Evolutionary conservation across 2,113 vertebrate genomes (phyloP).

Genomic region (Callaeas wilsoni): DNA sequence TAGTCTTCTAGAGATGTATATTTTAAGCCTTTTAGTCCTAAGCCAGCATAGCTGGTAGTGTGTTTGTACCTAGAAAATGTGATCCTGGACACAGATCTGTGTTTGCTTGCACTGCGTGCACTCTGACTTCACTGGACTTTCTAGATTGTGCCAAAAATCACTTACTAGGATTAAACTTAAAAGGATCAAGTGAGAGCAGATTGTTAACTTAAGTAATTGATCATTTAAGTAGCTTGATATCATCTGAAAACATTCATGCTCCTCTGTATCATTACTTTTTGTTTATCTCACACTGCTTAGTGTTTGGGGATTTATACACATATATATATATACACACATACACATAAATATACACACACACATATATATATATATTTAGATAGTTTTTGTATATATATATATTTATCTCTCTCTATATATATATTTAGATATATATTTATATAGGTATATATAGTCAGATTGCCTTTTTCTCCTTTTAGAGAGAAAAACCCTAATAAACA

Average conservation of each 20-base stretch:
- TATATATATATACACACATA: too few species aligned
- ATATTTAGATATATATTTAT: neutral
- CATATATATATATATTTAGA: too few species aligned
- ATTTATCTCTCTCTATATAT: too few species aligned
- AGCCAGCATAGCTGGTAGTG: fast-evolving
- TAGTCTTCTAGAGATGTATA: neutral
- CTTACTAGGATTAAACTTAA: neutral
- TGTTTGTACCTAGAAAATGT: neutral
- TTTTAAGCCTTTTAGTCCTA: neutral
- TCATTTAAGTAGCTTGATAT: neutral
- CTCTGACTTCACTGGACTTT: neutral
- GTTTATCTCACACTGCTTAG: neutral
- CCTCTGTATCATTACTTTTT: neutral
- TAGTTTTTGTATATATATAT: too few species aligned
- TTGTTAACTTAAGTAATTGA: neutral
- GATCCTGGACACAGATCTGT: neutral
- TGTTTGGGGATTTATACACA: neutral
- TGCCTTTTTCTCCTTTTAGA: neutral
- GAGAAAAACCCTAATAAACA: neutral
- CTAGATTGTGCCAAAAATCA: neutral
- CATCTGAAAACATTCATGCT: neutral
- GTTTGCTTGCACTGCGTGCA: neutral
- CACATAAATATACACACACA: too few species aligned
- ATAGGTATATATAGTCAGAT: neutral
- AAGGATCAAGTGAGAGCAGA: neutral